Percentiles rank a stretch among this genome's conserved stretches.
Evolutionary conservation across 2,113 vertebrate genomes (phyloP).

Genomic region (Alces alces): DNA sequence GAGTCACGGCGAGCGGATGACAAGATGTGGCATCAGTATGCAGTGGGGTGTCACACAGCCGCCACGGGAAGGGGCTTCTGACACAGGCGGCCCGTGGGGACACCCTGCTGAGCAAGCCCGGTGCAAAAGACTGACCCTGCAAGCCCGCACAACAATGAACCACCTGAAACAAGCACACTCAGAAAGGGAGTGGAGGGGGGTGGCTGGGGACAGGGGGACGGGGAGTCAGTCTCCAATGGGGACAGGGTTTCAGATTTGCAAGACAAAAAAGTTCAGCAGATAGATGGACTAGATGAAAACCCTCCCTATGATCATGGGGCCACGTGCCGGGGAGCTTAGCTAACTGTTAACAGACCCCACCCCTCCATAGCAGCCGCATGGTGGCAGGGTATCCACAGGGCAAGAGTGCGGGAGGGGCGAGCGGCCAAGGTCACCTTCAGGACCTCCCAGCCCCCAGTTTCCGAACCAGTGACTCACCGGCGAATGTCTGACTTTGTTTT

Average conservation of each 20-base stretch:
- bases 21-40: rapidly evolving
- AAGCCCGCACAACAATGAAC: rapidly evolving
- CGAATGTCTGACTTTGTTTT: background rate
- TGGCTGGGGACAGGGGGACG: rapidly evolving
- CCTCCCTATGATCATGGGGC: background rate
- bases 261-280: background rate
- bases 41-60: background rate
- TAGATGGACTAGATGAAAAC: background rate
- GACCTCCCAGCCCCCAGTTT: too few relatives aligned
- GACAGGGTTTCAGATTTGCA: background rate
- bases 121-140: background rate
- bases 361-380: background rate
- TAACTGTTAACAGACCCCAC: background rate
- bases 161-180: rapidly evolving
- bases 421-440: too few relatives aligned
- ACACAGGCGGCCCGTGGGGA: background rate
- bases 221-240: background rate
- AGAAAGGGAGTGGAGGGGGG: too few relatives aligned
- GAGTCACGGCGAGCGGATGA: background rate
- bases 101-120: background rate
- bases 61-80: background rate
- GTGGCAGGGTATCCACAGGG: background rate
- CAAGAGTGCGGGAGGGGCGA: too few relatives aligned
- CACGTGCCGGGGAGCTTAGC: background rate
- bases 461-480: background rate